Evolutionary conservation across 2,797 vertebrate genomes (phyloP).

Genomic region (Nyctalus aviator): DNA sequence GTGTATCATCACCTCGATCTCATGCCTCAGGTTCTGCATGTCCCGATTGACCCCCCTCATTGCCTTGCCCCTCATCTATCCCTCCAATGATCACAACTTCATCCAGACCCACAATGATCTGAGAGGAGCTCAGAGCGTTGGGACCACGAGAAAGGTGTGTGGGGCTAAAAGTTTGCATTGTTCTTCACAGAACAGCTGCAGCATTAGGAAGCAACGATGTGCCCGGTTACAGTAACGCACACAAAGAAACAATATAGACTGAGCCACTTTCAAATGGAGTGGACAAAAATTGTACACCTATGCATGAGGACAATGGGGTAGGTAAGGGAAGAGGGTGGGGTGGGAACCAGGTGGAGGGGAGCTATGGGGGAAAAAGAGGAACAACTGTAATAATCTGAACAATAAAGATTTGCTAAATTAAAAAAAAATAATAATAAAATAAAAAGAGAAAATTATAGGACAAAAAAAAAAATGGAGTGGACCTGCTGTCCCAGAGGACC

Average conservation of each 20-base stretch:
- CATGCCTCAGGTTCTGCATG: fast-evolving
- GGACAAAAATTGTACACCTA: too few species aligned
- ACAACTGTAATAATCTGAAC: too few species aligned
- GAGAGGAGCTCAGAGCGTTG: not conserved
- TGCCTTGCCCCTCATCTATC: not conserved
- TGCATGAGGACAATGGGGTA: too few species aligned
- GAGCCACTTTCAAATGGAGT: not conserved
- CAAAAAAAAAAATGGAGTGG: too few species aligned
- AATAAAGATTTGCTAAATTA: too few species aligned
- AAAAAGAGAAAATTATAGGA: too few species aligned
- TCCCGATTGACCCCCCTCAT: not conserved
- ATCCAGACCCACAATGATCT: not conserved
- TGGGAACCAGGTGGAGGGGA: too few species aligned
- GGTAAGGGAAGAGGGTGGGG: too few species aligned
- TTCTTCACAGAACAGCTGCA: not conserved
- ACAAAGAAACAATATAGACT: not conserved
- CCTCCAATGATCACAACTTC: not conserved
- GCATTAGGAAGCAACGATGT: not conserved
- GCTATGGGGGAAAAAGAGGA: too few species aligned
- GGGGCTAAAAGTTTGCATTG: not conserved
- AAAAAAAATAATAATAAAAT: too few species aligned
- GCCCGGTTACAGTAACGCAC: not conserved
- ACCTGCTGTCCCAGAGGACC: too few species aligned
- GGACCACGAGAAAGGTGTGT: fast-evolving
- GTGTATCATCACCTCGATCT: not conserved